Evolutionary conservation across 2,113 vertebrate genomes (phyloP).

Genomic region (Pituophis catenifer): DNA sequence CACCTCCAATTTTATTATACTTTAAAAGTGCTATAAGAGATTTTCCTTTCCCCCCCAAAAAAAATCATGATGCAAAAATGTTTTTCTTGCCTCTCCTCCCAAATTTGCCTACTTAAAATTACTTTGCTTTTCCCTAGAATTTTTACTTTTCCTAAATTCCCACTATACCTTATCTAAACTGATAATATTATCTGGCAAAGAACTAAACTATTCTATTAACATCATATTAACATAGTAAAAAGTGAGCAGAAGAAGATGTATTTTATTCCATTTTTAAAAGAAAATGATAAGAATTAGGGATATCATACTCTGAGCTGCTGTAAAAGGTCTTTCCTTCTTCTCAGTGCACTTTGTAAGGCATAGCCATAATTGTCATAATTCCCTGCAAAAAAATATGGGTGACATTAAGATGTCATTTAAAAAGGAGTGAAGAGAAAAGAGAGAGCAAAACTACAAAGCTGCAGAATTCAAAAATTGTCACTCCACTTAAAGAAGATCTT

Average conservation of each 20-base stretch:
- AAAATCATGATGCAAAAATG: too few species aligned
- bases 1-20: neutral
- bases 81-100: neutral
- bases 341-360: slow-evolving; percentile 71
- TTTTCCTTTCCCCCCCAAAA: neutral
- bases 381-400: slow-evolving; percentile 56
- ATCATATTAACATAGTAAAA: neutral
- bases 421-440: neutral
- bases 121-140: neutral
- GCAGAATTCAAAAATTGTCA: neutral
- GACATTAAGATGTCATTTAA: neutral
- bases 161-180: neutral
- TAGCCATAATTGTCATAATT: slow-evolving; percentile 54
- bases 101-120: neutral
- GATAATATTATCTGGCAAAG: neutral
- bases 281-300: neutral
- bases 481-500: neutral
- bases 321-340: slow-evolving; percentile 73
- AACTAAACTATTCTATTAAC: neutral
- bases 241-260: neutral
- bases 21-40: neutral
- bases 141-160: neutral
- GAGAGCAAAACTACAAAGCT: neutral
- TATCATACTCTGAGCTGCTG: slow-evolving; percentile 76
- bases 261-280: neutral